Base-by-base conservation (phyloP, 1,140 invertebrate species). In the Apolygus lucorum region DNA sequence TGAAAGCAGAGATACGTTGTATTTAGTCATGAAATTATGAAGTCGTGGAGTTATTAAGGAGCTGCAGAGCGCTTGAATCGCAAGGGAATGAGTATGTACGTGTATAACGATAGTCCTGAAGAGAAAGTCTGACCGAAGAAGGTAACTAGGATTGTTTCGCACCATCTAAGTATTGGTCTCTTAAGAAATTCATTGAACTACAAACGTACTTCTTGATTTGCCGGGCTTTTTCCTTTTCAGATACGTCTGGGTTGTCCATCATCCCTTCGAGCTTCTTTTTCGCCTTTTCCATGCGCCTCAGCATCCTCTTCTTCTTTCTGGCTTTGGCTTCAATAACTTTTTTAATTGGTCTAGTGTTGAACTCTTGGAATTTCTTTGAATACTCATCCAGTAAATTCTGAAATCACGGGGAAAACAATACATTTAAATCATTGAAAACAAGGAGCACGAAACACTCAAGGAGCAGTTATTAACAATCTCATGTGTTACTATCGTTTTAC, bases 301-400 rank as follows among this genome's bases (percentile, higher is more conserved):
- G 78, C 54, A 91, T 87, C 72, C 93, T 88, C 77, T 88, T 90
- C 86, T 98, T 97, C 83, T 99, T 99, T 62, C 98, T 87, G 0
- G 94, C 93, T 79, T 98, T 99, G 0, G 98, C 98, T 83, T 99
- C 95, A 73, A 96, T 88, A 0, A 99, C 92, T 84, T 99, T 99
- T 79, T 99, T 99, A 62, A 99, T 96, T 17, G 97, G 94, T 67
- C 93, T 82, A 0, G 89, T 90, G 81, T 99, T 95, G 2, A 99
- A 86, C 72, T 96, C 95, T 80, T 92, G 87, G 24, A 92, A 77
- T 73, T 84, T 84, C 70, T 88, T 88, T 69, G 86, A 85, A 74
- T 91, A 92, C 70, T 92, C 89, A 2, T 87, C 82, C 0, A 86
- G 82, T 2, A 90, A 77, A 77, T 88, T 88, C 79, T 86, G 75